A percentile compares a stretch with the other conserved stretches of the same genome.
phyloP scores from a whole-genome alignment of 1,140 invertebrate genomes.

The Cherax destructor region DNA sequence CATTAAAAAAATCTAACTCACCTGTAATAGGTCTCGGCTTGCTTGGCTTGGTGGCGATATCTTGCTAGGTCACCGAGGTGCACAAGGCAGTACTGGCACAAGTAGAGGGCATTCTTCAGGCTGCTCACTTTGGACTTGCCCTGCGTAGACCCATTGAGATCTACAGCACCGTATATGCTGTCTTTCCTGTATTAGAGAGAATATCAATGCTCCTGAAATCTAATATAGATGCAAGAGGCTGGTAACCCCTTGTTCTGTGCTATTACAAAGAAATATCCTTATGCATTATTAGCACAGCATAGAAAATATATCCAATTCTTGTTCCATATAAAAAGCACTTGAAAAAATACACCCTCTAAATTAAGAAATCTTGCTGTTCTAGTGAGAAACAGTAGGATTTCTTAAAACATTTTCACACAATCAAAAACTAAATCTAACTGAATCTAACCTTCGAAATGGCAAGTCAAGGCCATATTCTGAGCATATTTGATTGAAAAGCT shows the following conservation, averaged over 20 bases:
- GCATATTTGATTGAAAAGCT: conserved; percentile 88
- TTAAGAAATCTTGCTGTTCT: too few relatives aligned
- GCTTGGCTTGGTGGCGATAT: conserved; percentile 86
- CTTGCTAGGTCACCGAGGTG: conserved; percentile 91
- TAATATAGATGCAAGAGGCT: too few relatives aligned
- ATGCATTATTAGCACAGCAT: too few relatives aligned
- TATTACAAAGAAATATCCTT: too few relatives aligned
- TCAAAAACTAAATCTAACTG: conserved; percentile 33
- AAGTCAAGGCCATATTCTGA: conserved; percentile 87
- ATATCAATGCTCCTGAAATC: too few relatives aligned
- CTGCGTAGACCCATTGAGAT: conserved; percentile 42
- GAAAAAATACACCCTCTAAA: too few relatives aligned
- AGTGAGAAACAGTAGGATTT: too few relatives aligned
- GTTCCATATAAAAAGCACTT: too few relatives aligned
- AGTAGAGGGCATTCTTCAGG: conserved; percentile 77
- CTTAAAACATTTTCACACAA: too few relatives aligned
- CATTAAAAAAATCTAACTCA: conserved; percentile 73
- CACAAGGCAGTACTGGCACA: conserved; percentile 90
- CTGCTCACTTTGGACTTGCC: conserved; percentile 55
- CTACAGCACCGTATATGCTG: conserved; percentile 65
- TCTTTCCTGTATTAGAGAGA: conserved; percentile 48
- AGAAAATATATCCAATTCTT: too few relatives aligned
- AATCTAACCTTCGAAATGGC: conserved; percentile 82
- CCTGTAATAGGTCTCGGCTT: conserved; percentile 88
- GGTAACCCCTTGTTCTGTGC: too few relatives aligned